These are phyloP conservation scores for Machaerirhynchus nigripectus DNA, from an alignment of 2,113 vertebrate species.

Conservation along the genomic window DNA sequence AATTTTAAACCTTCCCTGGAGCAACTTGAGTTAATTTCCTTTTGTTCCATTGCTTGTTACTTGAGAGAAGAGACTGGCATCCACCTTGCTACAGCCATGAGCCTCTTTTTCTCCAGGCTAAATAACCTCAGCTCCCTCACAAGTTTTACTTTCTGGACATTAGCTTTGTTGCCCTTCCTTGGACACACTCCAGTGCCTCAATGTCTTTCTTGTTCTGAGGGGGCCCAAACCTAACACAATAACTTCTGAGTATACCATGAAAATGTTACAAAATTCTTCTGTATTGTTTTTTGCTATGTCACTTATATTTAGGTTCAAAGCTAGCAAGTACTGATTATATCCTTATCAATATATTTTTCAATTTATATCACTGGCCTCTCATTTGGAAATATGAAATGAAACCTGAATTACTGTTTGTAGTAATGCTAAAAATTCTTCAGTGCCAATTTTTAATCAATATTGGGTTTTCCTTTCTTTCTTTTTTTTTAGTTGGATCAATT, in stretches of 20 bases:
- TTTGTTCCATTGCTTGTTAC: rapidly evolving
- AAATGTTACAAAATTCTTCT: not conserved
- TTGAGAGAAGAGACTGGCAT: not conserved
- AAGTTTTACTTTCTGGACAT: not conserved
- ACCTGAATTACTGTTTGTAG: not conserved
- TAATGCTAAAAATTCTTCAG: not conserved
- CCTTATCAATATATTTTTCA: not conserved
- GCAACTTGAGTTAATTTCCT: not conserved
- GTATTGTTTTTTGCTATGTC: not conserved
- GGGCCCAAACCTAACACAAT: not conserved
- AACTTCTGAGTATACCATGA: not conserved
- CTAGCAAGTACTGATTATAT: not conserved
- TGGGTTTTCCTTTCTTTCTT: not conserved
- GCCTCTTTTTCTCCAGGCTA: not conserved
- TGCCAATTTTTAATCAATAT: not conserved
- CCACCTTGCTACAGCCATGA: not conserved
- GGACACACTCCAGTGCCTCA: rapidly evolving
- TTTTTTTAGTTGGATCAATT: not conserved
- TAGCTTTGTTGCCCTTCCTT: not conserved
- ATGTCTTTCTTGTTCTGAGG: not conserved
- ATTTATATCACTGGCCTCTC: not conserved
- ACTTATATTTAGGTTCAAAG: not conserved
- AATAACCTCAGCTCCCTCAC: not conserved
- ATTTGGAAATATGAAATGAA: not conserved
- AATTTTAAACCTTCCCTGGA: not conserved